Conservation (phyloP, 2,797 vertebrate species). For the Typhlichthys eigenmanni region DNA sequence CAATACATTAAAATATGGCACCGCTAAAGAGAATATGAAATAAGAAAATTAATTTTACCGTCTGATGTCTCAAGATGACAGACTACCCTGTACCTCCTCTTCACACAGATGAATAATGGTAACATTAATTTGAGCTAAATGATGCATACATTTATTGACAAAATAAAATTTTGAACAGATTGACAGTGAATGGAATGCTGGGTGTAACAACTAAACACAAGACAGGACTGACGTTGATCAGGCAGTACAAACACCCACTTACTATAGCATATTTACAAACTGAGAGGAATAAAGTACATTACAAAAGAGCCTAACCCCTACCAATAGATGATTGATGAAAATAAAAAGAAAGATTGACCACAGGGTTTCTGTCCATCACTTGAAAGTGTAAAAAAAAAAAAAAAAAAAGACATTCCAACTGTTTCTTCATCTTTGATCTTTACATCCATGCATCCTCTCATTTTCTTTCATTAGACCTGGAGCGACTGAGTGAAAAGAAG, state of each 20-base stretch:
- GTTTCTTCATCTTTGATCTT: conserved; percentile 41
- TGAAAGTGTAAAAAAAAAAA: conserved; percentile 38
- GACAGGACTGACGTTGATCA: conserved; percentile 24
- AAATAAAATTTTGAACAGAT: conserved; percentile 31
- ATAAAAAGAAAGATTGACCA: conserved; percentile 37
- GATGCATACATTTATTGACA: conserved; percentile 49
- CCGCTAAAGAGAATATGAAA: conserved; percentile 29
- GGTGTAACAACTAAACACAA: conserved; percentile 35
- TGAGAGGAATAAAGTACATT: conserved; percentile 37
- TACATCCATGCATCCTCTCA: conserved; percentile 61
- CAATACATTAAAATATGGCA: conserved; percentile 25
- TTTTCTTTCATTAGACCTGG: conserved; percentile 95
- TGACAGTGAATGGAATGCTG: conserved; percentile 68
- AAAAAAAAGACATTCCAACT: conserved; percentile 26
- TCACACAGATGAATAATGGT: conserved; percentile 35
- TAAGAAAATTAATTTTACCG: conserved; percentile 8
- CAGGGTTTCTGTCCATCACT: conserved; percentile 49
- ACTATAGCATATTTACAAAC: conserved; percentile 31
- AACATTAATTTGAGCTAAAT: conserved; percentile 52
- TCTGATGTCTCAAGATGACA: conserved; percentile 13
- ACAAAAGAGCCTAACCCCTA: conserved; percentile 45
- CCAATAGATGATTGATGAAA: conserved; percentile 58
- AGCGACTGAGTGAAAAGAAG: conserved; percentile 78
- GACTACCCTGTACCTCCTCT: conserved; percentile 20
- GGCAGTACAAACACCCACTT: conserved; percentile 45